A percentile compares a stretch with the other conserved stretches of the same genome.
These are phyloP conservation scores for Nycticebus coucang DNA, from an alignment of 2,113 vertebrate genomes.

Conservation along the genomic window DNA sequence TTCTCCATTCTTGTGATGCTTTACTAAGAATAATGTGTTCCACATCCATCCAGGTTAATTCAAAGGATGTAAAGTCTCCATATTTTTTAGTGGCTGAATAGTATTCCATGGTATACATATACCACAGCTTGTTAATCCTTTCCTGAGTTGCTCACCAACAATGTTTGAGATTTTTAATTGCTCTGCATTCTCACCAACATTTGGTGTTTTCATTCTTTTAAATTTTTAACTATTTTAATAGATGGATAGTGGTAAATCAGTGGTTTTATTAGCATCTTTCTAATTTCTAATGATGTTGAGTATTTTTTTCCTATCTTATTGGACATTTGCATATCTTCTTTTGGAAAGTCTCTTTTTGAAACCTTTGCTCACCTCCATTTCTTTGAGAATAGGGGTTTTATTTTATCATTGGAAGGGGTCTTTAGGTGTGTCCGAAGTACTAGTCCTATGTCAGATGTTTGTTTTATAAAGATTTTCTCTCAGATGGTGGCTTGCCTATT, in stretches of 20 bases:
- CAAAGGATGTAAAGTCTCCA: too few species aligned
- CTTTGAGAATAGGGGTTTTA: neutral
- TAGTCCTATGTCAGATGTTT: neutral
- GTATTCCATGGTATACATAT: too few species aligned
- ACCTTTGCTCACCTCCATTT: neutral
- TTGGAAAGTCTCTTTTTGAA: neutral
- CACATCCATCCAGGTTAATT: too few species aligned
- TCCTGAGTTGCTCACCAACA: neutral
- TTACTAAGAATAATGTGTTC: too few species aligned
- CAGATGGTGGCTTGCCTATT: neutral
- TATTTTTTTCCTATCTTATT: neutral
- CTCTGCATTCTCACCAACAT: neutral
- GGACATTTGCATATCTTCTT: neutral
- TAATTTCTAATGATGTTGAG: neutral
- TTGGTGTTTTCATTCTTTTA: neutral
- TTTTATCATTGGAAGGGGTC: neutral
- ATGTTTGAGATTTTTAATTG: fast-evolving
- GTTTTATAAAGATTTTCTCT: constrained; percentile 14
- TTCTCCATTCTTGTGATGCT: too few species aligned
- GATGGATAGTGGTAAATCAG: neutral
- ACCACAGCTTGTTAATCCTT: too few species aligned
- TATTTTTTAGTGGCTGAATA: too few species aligned
- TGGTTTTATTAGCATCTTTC: neutral
- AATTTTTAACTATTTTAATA: too few species aligned
- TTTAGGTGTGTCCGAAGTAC: neutral